A percentile compares a stretch with the other conserved stretches of the same genome.
Evolutionary conservation across 2,113 vertebrate genomes (phyloP).

Genomic region (Melanostigma gelatinosum): DNA sequence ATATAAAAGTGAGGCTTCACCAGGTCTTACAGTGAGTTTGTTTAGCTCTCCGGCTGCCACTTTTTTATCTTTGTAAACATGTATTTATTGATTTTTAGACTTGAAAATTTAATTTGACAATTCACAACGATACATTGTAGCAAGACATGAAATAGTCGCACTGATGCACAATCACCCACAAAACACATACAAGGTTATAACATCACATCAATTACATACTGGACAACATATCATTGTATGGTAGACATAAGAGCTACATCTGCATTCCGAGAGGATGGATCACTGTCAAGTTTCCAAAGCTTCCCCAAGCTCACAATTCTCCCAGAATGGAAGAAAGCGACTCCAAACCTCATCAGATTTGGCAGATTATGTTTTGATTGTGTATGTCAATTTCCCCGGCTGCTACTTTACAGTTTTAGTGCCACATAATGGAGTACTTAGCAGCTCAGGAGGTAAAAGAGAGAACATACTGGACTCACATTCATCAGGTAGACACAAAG

Average conservation of each 20-base stretch:
- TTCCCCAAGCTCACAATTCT: background rate
- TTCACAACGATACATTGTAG: background rate
- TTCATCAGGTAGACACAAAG: too few species aligned
- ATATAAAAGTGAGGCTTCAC: background rate
- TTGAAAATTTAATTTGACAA: background rate
- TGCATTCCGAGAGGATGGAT: background rate
- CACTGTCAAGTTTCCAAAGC: conserved; percentile 2
- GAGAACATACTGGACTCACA: too few species aligned
- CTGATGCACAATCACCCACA: background rate
- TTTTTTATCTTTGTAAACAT: too few species aligned
- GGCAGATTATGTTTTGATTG: background rate
- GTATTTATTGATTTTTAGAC: background rate
- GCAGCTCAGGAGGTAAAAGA: too few species aligned
- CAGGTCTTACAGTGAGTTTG: background rate
- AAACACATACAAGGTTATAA: background rate
- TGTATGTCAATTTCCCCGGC: background rate
- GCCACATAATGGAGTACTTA: too few species aligned
- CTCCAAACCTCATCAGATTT: background rate
- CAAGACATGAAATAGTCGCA: background rate
- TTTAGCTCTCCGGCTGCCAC: background rate
- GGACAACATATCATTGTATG: background rate
- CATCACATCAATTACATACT: background rate
- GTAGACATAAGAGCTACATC: background rate
- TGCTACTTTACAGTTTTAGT: background rate
- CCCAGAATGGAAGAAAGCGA: too few species aligned